Percentiles rank a stretch among this genome's conserved stretches.
These are phyloP conservation scores for Drosophila nr. perissopoda DNA, from an alignment of 2,888 invertebrate genomes.

Conservation along the genomic window DNA sequence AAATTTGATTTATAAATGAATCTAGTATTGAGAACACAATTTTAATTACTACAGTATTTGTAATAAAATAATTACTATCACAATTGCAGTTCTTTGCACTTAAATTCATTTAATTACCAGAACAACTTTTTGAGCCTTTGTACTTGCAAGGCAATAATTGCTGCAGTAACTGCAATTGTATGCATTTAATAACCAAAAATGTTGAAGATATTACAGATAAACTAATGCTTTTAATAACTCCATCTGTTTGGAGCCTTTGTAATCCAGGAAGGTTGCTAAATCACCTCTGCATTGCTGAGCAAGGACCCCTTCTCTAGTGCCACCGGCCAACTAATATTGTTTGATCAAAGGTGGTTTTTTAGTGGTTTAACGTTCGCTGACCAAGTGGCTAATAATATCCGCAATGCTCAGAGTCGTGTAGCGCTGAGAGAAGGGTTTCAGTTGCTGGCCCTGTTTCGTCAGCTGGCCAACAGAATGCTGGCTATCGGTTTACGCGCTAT, in stretches of 20 bases:
- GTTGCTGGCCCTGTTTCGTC: slow-evolving; percentile 23
- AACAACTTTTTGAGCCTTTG: background rate
- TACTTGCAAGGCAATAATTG: background rate
- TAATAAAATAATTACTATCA: background rate
- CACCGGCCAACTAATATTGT: slow-evolving; percentile 7
- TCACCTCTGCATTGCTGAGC: slow-evolving; percentile 12
- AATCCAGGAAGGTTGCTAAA: background rate
- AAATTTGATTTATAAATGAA: too few species aligned
- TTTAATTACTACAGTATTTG: too few species aligned
- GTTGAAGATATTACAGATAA: background rate
- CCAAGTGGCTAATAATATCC: slow-evolving; percentile 28
- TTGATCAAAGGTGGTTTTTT: slow-evolving; percentile 37
- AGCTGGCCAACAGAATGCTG: slow-evolving; percentile 36
- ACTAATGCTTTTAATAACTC: background rate
- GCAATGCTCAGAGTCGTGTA: slow-evolving; percentile 30
- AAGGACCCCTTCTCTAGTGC: slow-evolving; percentile 6
- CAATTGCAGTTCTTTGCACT: background rate
- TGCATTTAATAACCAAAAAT: background rate
- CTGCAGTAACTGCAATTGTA: background rate
- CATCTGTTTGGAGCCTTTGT: background rate
- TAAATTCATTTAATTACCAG: background rate
- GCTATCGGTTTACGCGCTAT: slow-evolving; percentile 79
- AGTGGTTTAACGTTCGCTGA: slow-evolving; percentile 42
- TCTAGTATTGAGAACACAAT: too few species aligned
- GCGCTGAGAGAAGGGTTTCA: slow-evolving; percentile 37